These are phyloP conservation scores for Romanomermis culicivorax DNA, from an alignment of 2,888 invertebrate species.

Conservation along the genomic window DNA sequence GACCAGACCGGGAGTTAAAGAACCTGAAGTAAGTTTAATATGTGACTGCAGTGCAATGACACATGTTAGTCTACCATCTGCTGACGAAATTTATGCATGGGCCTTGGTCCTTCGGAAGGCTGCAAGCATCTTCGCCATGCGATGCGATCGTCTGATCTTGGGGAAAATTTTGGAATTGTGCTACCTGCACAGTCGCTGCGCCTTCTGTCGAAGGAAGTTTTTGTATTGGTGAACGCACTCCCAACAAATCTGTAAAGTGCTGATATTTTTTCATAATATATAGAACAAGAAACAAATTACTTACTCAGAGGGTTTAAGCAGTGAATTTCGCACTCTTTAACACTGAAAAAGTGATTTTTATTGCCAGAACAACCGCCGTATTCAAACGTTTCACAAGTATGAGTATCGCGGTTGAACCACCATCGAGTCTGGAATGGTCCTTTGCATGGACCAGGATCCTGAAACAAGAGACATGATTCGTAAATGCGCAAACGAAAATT, in stretches of 20 bases:
- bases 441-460: constrained; percentile 26
- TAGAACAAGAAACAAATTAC: neutral
- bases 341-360: constrained; percentile 27
- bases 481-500: neutral
- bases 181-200: neutral
- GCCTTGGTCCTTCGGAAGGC: constrained; percentile 1
- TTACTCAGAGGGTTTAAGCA: constrained; percentile 13
- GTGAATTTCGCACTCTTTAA: constrained; percentile 25
- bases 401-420: constrained; percentile 23
- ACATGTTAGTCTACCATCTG: neutral
- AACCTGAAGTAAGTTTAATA: constrained; percentile 14
- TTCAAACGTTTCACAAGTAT: constrained; percentile 22
- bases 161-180: neutral
- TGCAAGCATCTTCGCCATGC: neutral
- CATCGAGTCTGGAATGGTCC: constrained; percentile 21
- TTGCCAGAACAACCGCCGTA: constrained; percentile 27
- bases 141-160: neutral
- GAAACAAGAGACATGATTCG: neutral
- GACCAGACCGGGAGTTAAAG: constrained; percentile 21
- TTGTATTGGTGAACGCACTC: neutral
- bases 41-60: neutral
- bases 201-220: neutral
- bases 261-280: neutral
- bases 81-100: neutral
- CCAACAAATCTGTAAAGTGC: neutral